Evolutionary conservation across 2,888 invertebrate species (phyloP).

Genomic region (Portevinia maculata): DNA sequence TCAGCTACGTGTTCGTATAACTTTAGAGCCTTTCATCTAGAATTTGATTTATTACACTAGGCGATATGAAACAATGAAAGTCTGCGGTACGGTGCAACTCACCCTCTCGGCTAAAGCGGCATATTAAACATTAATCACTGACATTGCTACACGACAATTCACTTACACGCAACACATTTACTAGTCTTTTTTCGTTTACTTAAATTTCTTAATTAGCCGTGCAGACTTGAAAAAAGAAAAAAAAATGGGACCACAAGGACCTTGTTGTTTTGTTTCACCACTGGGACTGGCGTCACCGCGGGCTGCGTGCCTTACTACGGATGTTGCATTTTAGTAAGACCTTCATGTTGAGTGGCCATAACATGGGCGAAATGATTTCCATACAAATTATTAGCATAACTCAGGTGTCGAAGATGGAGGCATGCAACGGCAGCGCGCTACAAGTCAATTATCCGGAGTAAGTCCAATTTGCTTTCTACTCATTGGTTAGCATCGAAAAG

Average conservation of each 20-base stretch:
- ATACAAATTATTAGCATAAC: slow-evolving; percentile 67
- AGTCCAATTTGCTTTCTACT: slow-evolving; percentile 38
- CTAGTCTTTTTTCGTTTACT: slow-evolving; percentile 52
- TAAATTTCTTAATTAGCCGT: slow-evolving; percentile 69
- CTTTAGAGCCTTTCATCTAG: slow-evolving; percentile 60
- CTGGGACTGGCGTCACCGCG: slow-evolving; percentile 51
- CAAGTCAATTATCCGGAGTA: slow-evolving; percentile 65
- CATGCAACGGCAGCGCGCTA: slow-evolving; percentile 32
- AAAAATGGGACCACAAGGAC: background rate
- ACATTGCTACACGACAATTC: slow-evolving; percentile 73
- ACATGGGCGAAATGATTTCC: slow-evolving; percentile 48
- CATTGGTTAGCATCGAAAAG: slow-evolving; percentile 54
- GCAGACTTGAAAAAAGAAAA: background rate
- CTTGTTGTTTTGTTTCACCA: slow-evolving; percentile 2
- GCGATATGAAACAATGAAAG: slow-evolving; percentile 13
- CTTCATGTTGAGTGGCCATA: slow-evolving; percentile 65
- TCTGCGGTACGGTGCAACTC: background rate
- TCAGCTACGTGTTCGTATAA: slow-evolving; percentile 10
- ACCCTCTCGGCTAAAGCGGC: slow-evolving; percentile 25
- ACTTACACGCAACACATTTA: slow-evolving; percentile 69
- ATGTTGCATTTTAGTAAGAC: slow-evolving; percentile 72
- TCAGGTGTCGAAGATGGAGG: slow-evolving; percentile 68
- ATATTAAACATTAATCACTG: slow-evolving; percentile 70
- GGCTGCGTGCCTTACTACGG: slow-evolving; percentile 52
- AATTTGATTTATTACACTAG: slow-evolving; percentile 60